Conservation (phyloP, 2,113 vertebrate species). For the Gallinago undulata region DNA sequence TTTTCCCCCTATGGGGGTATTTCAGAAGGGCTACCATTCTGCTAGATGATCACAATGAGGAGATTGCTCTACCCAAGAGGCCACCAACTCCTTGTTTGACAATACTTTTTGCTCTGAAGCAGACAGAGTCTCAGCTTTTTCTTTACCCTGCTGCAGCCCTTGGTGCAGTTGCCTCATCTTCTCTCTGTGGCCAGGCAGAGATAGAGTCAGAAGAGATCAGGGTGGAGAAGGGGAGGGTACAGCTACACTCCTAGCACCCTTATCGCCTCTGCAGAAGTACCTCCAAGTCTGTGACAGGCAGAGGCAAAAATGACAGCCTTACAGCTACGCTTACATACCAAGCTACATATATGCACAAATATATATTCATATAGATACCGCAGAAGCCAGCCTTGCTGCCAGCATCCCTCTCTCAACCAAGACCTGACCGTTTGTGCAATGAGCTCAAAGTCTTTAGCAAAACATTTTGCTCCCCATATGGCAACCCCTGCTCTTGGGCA, state of each 20-base stretch:
- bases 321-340: not conserved
- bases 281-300: not conserved
- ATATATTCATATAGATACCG: not conserved
- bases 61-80: not conserved
- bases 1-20: not conserved
- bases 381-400: not conserved
- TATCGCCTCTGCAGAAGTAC: not conserved
- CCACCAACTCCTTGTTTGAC: not conserved
- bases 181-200: not conserved
- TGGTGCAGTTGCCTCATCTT: not conserved
- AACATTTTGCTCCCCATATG: not conserved
- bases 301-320: not conserved
- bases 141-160: not conserved
- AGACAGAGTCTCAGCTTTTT: not conserved
- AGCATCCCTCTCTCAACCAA: not conserved
- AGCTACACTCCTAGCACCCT: not conserved
- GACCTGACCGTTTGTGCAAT: not conserved
- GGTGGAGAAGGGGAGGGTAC: not conserved
- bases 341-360: not conserved
- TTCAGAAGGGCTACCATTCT: not conserved
- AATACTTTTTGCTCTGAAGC: not conserved
- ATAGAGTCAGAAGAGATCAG: not conserved
- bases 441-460: not conserved
- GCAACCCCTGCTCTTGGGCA: not conserved
- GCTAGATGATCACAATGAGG: not conserved